These are phyloP conservation scores for Tridacna gigas DNA, from an alignment of 2,888 invertebrate species.

Conservation along the genomic window DNA sequence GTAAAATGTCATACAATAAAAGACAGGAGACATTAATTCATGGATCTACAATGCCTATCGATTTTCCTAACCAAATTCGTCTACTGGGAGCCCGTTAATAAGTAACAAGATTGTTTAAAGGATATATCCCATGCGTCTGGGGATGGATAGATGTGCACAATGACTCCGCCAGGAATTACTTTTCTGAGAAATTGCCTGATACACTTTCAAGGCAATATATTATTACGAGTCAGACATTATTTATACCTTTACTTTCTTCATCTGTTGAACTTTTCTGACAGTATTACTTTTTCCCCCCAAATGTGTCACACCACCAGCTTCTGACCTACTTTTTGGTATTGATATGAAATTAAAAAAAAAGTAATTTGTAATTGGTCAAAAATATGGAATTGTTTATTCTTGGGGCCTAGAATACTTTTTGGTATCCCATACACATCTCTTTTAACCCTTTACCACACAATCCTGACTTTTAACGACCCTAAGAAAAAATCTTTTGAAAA, in stretches of 20 bases:
- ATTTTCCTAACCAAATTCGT: slow-evolving; percentile 21
- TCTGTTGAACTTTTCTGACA: slow-evolving; percentile 1
- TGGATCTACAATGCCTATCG: slow-evolving; percentile 44
- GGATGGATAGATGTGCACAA: slow-evolving; percentile 23
- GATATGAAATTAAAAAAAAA: too few relatives aligned
- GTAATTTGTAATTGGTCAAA: too few relatives aligned
- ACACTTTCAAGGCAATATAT: slow-evolving; percentile 22
- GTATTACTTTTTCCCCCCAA: too few relatives aligned
- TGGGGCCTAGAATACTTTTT: too few relatives aligned
- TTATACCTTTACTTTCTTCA: background rate
- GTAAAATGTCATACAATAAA: slow-evolving; percentile 39
- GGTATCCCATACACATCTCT: too few relatives aligned
- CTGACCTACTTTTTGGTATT: too few relatives aligned
- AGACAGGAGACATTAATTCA: slow-evolving; percentile 47
- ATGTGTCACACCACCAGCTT: too few relatives aligned
- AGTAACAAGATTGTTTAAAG: slow-evolving; percentile 43
- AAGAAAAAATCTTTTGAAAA: too few relatives aligned
- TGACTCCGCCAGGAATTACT: slow-evolving; percentile 20
- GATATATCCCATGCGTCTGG: slow-evolving; percentile 27
- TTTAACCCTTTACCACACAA: too few relatives aligned
- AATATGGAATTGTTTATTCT: too few relatives aligned
- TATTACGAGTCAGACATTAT: slow-evolving; percentile 13
- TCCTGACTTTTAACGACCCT: too few relatives aligned
- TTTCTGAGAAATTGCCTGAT: slow-evolving; percentile 23
- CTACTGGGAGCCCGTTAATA: slow-evolving; percentile 30